A percentile compares a stretch with the other conserved stretches of the same genome.
phyloP scores from a whole-genome alignment of 2,888 invertebrate species.

The Calephelis perditalis region DNA sequence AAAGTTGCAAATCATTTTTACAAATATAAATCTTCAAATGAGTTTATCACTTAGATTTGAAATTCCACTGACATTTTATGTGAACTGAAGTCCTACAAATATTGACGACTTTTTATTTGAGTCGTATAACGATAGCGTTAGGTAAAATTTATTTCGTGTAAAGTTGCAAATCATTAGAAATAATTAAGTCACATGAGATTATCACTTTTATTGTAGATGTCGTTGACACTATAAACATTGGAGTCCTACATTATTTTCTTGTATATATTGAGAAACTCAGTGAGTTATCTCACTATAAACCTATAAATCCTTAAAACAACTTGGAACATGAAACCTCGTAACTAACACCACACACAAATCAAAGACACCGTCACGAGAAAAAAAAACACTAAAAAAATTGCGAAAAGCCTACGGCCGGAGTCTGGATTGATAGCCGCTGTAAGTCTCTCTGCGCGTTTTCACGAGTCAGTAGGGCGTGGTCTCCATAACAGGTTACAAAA shows the following conservation, averaged over 20 bases:
- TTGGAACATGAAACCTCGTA: slow-evolving; percentile 29
- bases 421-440: slow-evolving; percentile 63
- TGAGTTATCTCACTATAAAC: slow-evolving; percentile 15
- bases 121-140: too few species aligned
- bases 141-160: too few species aligned
- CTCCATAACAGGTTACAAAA: slow-evolving; percentile 70
- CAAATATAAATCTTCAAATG: too few species aligned
- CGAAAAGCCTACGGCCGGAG: slow-evolving; percentile 59
- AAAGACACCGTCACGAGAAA: slow-evolving; percentile 61
- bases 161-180: too few species aligned
- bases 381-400: slow-evolving; percentile 61
- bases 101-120: too few species aligned
- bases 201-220: slow-evolving; percentile 6
- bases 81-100: too few species aligned
- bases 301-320: slow-evolving; percentile 12
- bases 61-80: too few species aligned
- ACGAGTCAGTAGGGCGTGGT: slow-evolving; percentile 65
- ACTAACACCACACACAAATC: slow-evolving; percentile 50
- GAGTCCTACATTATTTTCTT: too few species aligned
- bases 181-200: too few species aligned
- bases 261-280: slow-evolving; percentile 1
- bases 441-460: slow-evolving; percentile 52
- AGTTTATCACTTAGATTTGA: too few species aligned
- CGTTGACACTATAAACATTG: too few species aligned
- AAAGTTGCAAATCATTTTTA: too few species aligned